Evolutionary conservation across 1,140 invertebrate genomes (phyloP).

Genomic region (Platyscapa corneri): DNA sequence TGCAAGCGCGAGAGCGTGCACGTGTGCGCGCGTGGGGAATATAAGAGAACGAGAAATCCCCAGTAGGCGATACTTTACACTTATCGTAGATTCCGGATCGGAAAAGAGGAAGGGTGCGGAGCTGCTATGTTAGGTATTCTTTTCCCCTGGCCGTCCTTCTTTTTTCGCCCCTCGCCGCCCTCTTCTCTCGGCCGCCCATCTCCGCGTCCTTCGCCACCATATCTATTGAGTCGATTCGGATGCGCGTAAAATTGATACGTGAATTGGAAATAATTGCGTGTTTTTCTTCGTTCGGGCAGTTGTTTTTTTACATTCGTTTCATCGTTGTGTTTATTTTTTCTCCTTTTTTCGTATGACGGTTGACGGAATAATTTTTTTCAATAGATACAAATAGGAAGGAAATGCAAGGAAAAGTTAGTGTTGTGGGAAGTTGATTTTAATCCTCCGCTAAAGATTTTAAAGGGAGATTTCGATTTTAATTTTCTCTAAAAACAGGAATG

Average conservation of each 20-base stretch:
- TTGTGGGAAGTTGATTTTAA: slow-evolving; percentile 33
- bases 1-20: background rate
- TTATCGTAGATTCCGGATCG: slow-evolving; percentile 44
- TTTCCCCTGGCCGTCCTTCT: background rate
- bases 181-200: background rate
- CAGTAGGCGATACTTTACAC: slow-evolving; percentile 43
- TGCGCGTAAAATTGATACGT: slow-evolving; percentile 40
- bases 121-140: slow-evolving; percentile 20
- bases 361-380: background rate
- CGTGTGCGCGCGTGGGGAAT: background rate
- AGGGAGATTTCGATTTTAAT: slow-evolving; percentile 12
- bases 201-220: background rate
- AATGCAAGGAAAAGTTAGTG: background rate
- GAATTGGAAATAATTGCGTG: slow-evolving; percentile 41
- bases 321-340: background rate
- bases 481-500: background rate
- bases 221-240: background rate
- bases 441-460: background rate
- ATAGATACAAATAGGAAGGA: slow-evolving; percentile 19
- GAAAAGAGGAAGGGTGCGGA: background rate
- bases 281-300: background rate
- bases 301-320: background rate
- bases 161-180: background rate
- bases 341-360: background rate
- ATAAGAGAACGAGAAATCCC: slow-evolving; percentile 30